Conservation (phyloP, 1,140 invertebrate species). For the Tetramorium alpestre region DNA sequence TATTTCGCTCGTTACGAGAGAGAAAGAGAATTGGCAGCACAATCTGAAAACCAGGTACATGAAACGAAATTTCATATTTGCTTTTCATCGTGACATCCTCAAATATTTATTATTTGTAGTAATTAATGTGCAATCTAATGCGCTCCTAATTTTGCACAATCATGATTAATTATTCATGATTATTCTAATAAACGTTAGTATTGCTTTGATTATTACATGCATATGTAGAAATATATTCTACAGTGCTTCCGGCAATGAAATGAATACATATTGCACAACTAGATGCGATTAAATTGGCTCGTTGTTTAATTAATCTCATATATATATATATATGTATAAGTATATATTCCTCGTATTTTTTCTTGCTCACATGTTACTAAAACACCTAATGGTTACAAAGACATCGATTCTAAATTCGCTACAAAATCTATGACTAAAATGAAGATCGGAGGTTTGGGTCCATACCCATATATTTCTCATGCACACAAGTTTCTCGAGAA, state of each 20-base stretch:
- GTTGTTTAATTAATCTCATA: neutral
- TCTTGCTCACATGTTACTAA: neutral
- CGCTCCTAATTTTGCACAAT: constrained; percentile 29
- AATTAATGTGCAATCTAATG: constrained; percentile 25
- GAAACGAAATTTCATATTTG: neutral
- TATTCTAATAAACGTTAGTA: constrained; percentile 39
- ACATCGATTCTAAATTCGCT: neutral
- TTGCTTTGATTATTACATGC: constrained; percentile 15
- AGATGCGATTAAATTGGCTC: neutral
- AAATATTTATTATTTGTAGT: constrained; percentile 9
- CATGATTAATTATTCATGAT: constrained; percentile 33
- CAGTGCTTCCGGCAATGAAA: neutral
- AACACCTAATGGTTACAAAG: neutral
- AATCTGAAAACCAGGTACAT: neutral
- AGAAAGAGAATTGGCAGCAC: neutral
- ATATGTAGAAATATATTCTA: constrained; percentile 3
- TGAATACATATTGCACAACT: neutral
- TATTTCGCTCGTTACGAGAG: neutral
- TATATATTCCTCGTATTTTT: neutral
- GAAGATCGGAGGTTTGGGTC: neutral
- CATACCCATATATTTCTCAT: neutral
- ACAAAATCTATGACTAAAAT: neutral
- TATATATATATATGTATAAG: too few relatives aligned
- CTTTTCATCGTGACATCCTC: neutral
- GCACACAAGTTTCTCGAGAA: constrained; percentile 18